Percentiles rank a stretch among this genome's conserved stretches.
These are phyloP conservation scores for Callyntrura guangdongensis DNA, from an alignment of 2,888 invertebrate species.

Conservation along the genomic window DNA sequence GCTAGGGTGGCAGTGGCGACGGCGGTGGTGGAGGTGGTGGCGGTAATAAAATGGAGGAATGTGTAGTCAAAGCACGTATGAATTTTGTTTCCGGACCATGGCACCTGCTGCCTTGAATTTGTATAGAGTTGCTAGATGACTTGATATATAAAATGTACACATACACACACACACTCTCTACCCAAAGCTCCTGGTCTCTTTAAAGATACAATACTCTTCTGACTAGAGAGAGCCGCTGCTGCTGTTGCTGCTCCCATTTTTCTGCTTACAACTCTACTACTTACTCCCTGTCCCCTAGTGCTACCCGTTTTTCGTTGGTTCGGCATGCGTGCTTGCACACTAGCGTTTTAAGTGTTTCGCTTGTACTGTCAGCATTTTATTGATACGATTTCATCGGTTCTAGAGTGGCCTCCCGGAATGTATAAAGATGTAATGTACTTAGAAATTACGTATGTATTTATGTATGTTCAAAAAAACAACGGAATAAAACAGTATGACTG, in stretches of 20 bases:
- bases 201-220: conserved; percentile 35
- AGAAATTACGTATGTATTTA: background rate
- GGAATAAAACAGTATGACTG: background rate
- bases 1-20: background rate
- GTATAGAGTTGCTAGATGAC: conserved; percentile 78
- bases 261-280: conserved; percentile 7
- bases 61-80: conserved; percentile 84
- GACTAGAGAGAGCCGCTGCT: background rate
- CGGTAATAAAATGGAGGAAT: conserved; percentile 81
- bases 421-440: conserved; percentile 1
- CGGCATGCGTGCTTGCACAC: conserved; percentile 40
- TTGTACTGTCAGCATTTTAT: conserved; percentile 49
- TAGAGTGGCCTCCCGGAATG: background rate
- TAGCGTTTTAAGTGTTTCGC: conserved; percentile 41
- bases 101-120: conserved; percentile 84
- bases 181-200: conserved; percentile 2
- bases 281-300: background rate
- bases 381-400: conserved; percentile 48
- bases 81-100: conserved; percentile 85
- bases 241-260: conserved; percentile 11
- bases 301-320: conserved; percentile 35
- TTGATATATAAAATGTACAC: conserved; percentile 73
- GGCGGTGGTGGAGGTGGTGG: conserved; percentile 15
- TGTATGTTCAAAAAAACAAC: background rate
- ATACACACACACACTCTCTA: background rate